These are phyloP conservation scores for Rissa tridactyla DNA, from an alignment of 2,113 vertebrate species.

Conservation along the genomic window DNA sequence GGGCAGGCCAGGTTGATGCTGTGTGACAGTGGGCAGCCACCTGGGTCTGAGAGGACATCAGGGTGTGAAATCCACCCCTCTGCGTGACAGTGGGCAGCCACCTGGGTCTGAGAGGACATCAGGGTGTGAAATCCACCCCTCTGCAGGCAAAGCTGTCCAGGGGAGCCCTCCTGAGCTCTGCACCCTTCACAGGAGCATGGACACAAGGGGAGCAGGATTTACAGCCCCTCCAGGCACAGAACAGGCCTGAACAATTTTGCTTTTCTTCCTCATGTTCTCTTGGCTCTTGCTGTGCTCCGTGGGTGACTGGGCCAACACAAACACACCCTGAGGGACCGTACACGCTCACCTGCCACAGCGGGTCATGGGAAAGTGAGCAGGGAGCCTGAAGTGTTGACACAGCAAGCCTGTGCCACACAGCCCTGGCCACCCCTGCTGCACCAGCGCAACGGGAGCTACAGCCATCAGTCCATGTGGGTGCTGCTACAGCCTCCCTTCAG, in stretches of 20 bases:
- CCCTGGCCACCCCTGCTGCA: not conserved
- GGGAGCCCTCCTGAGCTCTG: not conserved
- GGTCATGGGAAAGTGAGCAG: accelerated
- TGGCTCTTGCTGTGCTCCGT: not conserved
- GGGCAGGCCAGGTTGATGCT: not conserved
- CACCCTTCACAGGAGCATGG: not conserved
- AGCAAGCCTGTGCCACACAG: not conserved
- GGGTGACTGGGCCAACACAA: not conserved
- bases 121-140: not conserved
- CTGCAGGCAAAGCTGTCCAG: not conserved
- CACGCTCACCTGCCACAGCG: not conserved
- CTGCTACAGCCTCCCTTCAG: not conserved
- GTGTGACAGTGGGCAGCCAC: not conserved
- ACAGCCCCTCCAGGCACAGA: not conserved
- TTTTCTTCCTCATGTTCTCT: not conserved
- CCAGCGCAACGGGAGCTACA: not conserved
- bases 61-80: not conserved
- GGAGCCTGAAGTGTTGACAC: not conserved
- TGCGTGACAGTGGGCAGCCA: not conserved
- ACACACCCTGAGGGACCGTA: not conserved
- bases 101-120: not conserved
- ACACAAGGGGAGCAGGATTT: not conserved
- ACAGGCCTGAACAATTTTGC: not conserved
- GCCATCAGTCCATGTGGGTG: not conserved
- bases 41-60: not conserved